Conservation (phyloP, 2,797 vertebrate genomes). For the Channa striata region DNA sequence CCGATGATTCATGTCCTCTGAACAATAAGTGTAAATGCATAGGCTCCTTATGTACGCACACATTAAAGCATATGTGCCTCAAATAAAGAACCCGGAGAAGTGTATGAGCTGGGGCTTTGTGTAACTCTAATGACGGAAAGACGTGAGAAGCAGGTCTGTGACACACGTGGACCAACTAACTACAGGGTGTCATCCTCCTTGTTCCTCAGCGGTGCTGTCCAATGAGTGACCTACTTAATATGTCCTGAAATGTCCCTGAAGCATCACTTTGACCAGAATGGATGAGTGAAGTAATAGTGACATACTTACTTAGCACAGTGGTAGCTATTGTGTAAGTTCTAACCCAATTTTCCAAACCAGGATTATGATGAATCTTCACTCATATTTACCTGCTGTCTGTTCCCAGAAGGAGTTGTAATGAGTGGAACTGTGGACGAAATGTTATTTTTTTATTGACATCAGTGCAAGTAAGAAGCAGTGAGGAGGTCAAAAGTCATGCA, state of each 20-base stretch:
- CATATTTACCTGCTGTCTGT: constrained; percentile 14
- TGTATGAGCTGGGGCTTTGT: background rate
- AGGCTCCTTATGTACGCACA: no score
- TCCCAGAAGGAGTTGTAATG: constrained; percentile 41
- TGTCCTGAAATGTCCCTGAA: constrained; percentile 35
- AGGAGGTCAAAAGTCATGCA: background rate
- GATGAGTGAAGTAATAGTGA: constrained; percentile 43
- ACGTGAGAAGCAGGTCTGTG: constrained; percentile 24
- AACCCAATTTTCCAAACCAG: constrained; percentile 37
- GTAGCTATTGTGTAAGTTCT: constrained; percentile 39
- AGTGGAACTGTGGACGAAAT: constrained; percentile 23
- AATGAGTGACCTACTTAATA: constrained; percentile 29
- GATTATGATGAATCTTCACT: constrained; percentile 34
- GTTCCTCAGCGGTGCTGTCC: constrained; percentile 5
- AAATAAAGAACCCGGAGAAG: background rate
- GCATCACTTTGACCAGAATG: constrained; percentile 34
- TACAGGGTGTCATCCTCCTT: constrained; percentile 22
- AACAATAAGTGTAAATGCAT: background rate
- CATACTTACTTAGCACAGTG: constrained; percentile 45
- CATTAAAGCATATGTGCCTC: background rate
- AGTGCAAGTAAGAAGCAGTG: constrained; percentile 13
- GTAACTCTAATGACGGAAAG: constrained; percentile 23
- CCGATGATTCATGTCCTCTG: background rate
- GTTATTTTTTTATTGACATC: constrained; percentile 3
- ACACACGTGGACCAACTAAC: constrained; percentile 7